Evolutionary conservation across 2,113 vertebrate species (phyloP).

Genomic region (Oreotrochilus melanogaster): DNA sequence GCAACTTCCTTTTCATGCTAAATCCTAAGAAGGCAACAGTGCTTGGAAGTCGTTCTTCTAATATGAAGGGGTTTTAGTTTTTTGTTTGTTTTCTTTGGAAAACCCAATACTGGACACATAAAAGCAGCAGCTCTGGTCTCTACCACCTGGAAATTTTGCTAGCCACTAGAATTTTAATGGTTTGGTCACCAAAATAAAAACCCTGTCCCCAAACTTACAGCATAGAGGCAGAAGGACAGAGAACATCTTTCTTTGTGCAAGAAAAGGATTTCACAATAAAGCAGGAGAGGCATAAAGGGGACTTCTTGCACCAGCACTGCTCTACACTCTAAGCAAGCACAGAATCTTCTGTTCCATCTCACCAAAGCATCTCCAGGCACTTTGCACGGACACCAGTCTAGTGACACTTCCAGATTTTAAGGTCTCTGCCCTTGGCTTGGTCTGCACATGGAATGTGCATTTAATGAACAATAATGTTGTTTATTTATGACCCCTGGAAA

Average conservation of each 20-base stretch:
- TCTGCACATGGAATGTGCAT: too few species aligned
- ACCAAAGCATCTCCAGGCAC: not conserved
- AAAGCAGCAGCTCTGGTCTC: not conserved
- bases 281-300: not conserved
- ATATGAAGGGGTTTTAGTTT: not conserved
- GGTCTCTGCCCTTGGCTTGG: not conserved
- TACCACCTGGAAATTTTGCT: not conserved
- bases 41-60: not conserved
- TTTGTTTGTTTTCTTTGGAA: not conserved
- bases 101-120: not conserved
- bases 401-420: not conserved
- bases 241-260: not conserved
- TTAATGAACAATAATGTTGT: not conserved
- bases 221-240: not conserved
- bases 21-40: not conserved
- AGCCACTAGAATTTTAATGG: not conserved
- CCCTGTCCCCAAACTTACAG: not conserved
- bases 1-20: not conserved
- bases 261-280: not conserved
- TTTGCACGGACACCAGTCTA: not conserved
- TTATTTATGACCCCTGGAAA: not conserved
- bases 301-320: not conserved
- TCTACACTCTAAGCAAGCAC: not conserved
- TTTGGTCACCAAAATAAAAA: not conserved
- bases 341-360: not conserved